A percentile compares a stretch with the other conserved stretches of the same genome.
These are phyloP conservation scores for Odontomyia ornata DNA, from an alignment of 2,888 invertebrate species.

Conservation along the genomic window DNA sequence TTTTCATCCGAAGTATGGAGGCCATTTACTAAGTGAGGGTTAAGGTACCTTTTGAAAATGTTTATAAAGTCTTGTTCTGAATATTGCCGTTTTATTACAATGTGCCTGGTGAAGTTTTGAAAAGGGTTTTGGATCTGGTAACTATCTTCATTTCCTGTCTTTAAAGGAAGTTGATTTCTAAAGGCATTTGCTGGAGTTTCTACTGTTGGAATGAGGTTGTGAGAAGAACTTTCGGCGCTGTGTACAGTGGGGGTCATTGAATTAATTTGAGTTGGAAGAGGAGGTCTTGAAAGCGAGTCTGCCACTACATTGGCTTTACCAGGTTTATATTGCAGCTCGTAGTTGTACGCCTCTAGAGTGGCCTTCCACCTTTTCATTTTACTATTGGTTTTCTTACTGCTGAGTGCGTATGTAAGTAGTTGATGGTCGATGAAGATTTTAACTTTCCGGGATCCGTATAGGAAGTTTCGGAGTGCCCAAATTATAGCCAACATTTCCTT, in stretches of 20 bases:
- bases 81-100: slow-evolving; percentile 4
- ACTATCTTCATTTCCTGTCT: slow-evolving; percentile 20
- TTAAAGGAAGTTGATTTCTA: neutral
- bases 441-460: neutral
- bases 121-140: slow-evolving; percentile 18
- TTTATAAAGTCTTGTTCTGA: neutral
- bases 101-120: slow-evolving; percentile 3
- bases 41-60: slow-evolving; percentile 33
- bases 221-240: slow-evolving; percentile 4
- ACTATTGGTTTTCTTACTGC: slow-evolving; percentile 49
- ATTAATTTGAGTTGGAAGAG: neutral
- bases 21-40: slow-evolving; percentile 42
- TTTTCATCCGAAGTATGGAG: slow-evolving; percentile 25
- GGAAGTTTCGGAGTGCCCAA: neutral
- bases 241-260: neutral
- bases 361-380: slow-evolving; percentile 51
- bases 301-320: slow-evolving; percentile 46
- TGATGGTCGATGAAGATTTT: slow-evolving; percentile 24
- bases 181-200: slow-evolving; percentile 33
- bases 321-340: slow-evolving; percentile 38
- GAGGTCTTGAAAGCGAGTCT: slow-evolving; percentile 45
- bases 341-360: slow-evolving; percentile 45
- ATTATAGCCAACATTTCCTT: slow-evolving; percentile 39
- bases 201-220: neutral
- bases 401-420: slow-evolving; percentile 49